Percentiles rank a stretch among this genome's conserved stretches.
Evolutionary conservation across 1,140 invertebrate species (phyloP).

Genomic region (Drosophila takahashii): DNA sequence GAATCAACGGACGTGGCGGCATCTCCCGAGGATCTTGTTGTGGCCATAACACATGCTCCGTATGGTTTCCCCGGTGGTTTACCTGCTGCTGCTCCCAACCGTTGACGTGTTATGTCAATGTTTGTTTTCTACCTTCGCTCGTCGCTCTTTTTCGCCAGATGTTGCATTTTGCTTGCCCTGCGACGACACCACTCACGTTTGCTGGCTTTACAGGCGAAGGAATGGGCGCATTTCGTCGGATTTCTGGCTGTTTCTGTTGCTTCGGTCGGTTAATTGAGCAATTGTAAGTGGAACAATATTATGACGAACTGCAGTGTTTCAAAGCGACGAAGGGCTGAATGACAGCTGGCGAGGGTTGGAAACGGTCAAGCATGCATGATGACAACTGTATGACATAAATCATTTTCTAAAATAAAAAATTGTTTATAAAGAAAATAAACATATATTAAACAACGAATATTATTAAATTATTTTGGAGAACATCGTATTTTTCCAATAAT

Average conservation of each 20-base stretch:
- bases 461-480: too few species aligned
- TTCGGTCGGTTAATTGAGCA: slow-evolving; percentile 47
- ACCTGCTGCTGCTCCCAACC: slow-evolving; percentile 41
- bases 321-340: not conserved
- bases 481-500: too few species aligned
- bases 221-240: slow-evolving; percentile 5
- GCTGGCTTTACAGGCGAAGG: not conserved
- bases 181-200: not conserved
- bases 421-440: not conserved
- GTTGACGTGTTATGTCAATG: slow-evolving; percentile 80
- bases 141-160: not conserved
- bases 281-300: slow-evolving; percentile 62
- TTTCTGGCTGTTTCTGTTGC: slow-evolving; percentile 15
- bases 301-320: slow-evolving; percentile 61
- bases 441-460: not conserved
- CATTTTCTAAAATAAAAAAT: too few species aligned
- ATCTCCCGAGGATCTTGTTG: slow-evolving; percentile 29
- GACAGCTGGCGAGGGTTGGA: slow-evolving; percentile 11
- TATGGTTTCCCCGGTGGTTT: slow-evolving; percentile 29
- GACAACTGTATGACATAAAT: not conserved
- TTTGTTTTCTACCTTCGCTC: slow-evolving; percentile 47
- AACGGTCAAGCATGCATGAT: slow-evolving; percentile 12
- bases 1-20: slow-evolving; percentile 16
- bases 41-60: slow-evolving; percentile 74
- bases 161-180: slow-evolving; percentile 27